Percentiles rank a stretch among this genome's conserved stretches.
Evolutionary conservation across 2,113 vertebrate genomes (phyloP).

Genomic region (Malurus alboscapulatus): DNA sequence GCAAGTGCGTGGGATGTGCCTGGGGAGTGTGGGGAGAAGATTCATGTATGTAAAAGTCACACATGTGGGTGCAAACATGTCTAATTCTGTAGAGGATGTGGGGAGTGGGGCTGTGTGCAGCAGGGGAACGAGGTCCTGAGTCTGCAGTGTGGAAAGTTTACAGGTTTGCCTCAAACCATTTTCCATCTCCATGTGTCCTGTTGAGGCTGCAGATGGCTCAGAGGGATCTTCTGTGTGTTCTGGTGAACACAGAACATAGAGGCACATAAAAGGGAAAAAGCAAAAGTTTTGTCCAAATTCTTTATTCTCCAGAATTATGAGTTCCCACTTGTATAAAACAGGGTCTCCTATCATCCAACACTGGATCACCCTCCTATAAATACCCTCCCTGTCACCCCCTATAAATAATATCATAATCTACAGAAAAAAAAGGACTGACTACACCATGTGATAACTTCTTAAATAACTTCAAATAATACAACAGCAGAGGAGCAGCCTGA

Average conservation of each 20-base stretch:
- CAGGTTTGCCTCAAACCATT: neutral
- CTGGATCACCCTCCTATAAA: neutral
- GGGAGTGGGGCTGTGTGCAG: neutral
- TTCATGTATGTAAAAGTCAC: neutral
- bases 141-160: neutral
- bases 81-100: neutral
- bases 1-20: fast-evolving
- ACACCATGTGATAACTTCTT: neutral
- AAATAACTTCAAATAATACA: neutral
- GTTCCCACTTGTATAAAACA: neutral
- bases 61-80: neutral
- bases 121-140: neutral
- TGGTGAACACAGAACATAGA: neutral
- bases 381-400: neutral
- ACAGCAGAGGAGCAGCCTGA: neutral
- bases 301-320: slow-evolving; percentile 23
- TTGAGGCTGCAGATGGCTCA: neutral
- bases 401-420: neutral
- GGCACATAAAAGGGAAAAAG: neutral
- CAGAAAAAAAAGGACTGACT: neutral
- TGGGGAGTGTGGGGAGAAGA: neutral
- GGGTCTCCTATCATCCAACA: fast-evolving
- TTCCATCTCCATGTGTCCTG: neutral
- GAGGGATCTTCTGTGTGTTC: neutral
- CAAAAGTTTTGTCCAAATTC: neutral